Conservation (phyloP, 2,888 invertebrate genomes). For the Omphaloscelis lunosa region DNA sequence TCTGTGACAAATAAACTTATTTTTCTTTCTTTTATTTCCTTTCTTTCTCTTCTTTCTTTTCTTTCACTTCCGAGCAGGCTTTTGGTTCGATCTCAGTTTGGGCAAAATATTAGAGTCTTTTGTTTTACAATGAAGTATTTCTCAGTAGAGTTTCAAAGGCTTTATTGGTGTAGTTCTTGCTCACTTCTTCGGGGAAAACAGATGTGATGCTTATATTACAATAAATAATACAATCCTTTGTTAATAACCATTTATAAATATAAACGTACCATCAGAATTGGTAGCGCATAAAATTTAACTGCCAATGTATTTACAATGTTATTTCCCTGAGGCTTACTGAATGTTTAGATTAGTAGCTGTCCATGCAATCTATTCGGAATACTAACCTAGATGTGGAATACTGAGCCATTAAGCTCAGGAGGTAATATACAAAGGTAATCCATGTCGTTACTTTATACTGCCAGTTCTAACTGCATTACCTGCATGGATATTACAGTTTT, state of each 20-base stretch:
- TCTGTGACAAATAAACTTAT: too few species aligned
- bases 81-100: not conserved
- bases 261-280: not conserved
- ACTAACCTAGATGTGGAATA: slow-evolving; percentile 47
- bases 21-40: too few species aligned
- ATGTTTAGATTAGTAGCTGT: slow-evolving; percentile 49
- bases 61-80: too few species aligned
- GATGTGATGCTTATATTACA: not conserved
- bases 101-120: not conserved
- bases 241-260: not conserved
- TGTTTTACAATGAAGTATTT: not conserved
- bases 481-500: slow-evolving; percentile 30
- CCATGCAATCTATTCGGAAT: slow-evolving; percentile 55
- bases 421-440: slow-evolving; percentile 52
- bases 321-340: slow-evolving; percentile 50
- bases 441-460: slow-evolving; percentile 52
- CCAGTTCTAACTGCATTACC: slow-evolving; percentile 35
- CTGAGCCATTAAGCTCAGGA: slow-evolving; percentile 50
- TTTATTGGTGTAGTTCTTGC: not conserved
- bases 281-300: slow-evolving; percentile 31
- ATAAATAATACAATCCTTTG: slow-evolving; percentile 1
- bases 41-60: too few species aligned
- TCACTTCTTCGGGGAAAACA: not conserved
- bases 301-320: slow-evolving; percentile 9
- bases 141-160: not conserved